Base-by-base conservation (phyloP, 1,140 invertebrate species). In the Drosophila nigrodunni region DNA sequence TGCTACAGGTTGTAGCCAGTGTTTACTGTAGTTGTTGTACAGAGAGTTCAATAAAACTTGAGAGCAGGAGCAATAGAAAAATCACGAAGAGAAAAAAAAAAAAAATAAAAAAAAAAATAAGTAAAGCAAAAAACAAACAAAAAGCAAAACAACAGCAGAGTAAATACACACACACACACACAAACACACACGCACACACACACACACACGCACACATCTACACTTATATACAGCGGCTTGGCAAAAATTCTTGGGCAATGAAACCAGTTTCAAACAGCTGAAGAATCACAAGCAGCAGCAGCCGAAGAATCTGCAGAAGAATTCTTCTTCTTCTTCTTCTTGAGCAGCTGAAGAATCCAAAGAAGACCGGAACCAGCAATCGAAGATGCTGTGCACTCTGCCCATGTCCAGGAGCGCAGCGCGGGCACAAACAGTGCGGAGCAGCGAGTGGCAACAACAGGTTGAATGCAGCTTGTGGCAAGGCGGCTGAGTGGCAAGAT, bases 191-290 rank as follows among this genome's bases (percentile, higher is more conserved):
- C 8, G 47, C 18, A 30, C 11, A 49, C 46, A 54, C 50, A 35
- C n/a, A 44, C 47, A 60, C 35, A 73, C 66, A 49, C 39, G 57
- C 30, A 50, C 13, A 37, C 7, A 10, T 39, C 4, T 39, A 39
- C 8, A 39, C 10, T 8, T 39, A 39, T 39, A 39, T 39, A 43
- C n/a, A 37, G 1, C 80, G 58, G 70, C 71, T 73, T 87, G 68
- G 82, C 82, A 74, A 77, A 86, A 88, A 88, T 88, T 83, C 77
- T 88, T 89, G 34, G 55, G 60, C 70, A 89, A 89, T 78, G 80
- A 58, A 88, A 88, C 82, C 82, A 74, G 82, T 87, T 87, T 87
- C 50, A 47, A 55, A 35, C 77, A 73, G 65, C 81, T 30, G 25
- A 78, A 43, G 77, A 72, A 55, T 62, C 72, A 74, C 69, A 66